phyloP scores from a whole-genome alignment of 2,113 vertebrate genomes.

The Notarius quadriscutis region DNA sequence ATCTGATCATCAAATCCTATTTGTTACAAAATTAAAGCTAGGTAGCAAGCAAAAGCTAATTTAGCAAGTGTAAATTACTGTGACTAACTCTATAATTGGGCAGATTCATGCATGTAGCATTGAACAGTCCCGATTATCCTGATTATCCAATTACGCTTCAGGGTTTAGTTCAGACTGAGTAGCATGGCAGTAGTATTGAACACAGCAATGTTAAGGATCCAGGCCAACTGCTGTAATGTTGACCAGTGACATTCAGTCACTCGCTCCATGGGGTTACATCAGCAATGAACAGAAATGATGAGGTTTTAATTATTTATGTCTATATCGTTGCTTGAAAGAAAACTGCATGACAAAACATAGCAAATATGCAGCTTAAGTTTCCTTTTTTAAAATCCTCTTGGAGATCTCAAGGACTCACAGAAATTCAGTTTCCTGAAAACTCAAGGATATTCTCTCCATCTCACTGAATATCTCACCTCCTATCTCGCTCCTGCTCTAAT shows the following conservation, averaged over 20 bases:
- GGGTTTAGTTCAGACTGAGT: neutral
- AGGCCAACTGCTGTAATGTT: neutral
- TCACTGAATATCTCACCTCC: conserved; percentile 8
- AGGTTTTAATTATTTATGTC: neutral
- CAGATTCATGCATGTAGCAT: neutral
- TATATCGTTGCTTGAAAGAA: neutral
- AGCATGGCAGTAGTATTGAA: neutral
- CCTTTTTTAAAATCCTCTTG: neutral
- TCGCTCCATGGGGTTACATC: neutral
- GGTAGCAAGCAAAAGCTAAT: neutral
- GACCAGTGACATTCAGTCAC: neutral
- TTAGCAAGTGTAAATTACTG: neutral
- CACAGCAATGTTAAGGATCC: neutral
- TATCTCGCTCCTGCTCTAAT: neutral
- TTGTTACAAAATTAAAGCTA: neutral
- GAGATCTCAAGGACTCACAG: neutral
- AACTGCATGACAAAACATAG: neutral
- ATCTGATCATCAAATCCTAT: neutral
- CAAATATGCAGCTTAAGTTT: neutral
- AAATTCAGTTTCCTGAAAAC: neutral
- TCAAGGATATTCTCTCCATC: neutral
- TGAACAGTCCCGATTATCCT: neutral
- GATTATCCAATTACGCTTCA: neutral
- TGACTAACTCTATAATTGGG: neutral
- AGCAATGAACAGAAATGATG: neutral